A percentile compares a stretch with the other conserved stretches of the same genome.
Conservation (phyloP, 2,888 invertebrate species). For the Malthinus flaveolus region DNA sequence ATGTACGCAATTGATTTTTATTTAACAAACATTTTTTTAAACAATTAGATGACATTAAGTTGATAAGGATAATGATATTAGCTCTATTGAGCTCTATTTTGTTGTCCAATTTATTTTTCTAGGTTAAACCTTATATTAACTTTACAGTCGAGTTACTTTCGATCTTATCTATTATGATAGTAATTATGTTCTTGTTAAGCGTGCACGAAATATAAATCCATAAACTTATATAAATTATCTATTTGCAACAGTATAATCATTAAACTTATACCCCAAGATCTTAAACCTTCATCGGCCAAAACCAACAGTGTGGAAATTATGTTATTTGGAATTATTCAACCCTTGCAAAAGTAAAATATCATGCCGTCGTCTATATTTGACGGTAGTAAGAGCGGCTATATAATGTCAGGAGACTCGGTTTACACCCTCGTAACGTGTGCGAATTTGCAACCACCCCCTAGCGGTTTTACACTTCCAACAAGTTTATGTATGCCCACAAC, state of each 20-base stretch:
- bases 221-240: conserved; percentile 3
- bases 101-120: too few species aligned
- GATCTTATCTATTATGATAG: neutral
- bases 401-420: conserved; percentile 27
- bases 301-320: conserved; percentile 8
- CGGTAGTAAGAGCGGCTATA: conserved; percentile 17
- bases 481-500: conserved; percentile 27
- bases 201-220: conserved; percentile 1
- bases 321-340: conserved; percentile 18
- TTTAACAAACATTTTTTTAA: too few species aligned
- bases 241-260: conserved; percentile 3
- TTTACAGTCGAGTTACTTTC: neutral
- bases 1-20: too few species aligned
- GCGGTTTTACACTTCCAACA: conserved; percentile 29
- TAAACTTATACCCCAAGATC: conserved; percentile 1
- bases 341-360: conserved; percentile 14
- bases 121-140: neutral
- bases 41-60: too few species aligned
- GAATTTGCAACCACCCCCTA: conserved; percentile 29
- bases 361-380: conserved; percentile 20
- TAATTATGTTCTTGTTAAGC: conserved; percentile 5
- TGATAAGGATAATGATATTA: too few species aligned
- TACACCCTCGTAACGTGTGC: conserved; percentile 26
- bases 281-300: conserved; percentile 2
- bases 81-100: too few species aligned